A percentile compares a stretch with the other conserved stretches of the same genome.
phyloP scores from a whole-genome alignment of 2,797 vertebrate genomes.

The Gymnothorax javanicus region DNA sequence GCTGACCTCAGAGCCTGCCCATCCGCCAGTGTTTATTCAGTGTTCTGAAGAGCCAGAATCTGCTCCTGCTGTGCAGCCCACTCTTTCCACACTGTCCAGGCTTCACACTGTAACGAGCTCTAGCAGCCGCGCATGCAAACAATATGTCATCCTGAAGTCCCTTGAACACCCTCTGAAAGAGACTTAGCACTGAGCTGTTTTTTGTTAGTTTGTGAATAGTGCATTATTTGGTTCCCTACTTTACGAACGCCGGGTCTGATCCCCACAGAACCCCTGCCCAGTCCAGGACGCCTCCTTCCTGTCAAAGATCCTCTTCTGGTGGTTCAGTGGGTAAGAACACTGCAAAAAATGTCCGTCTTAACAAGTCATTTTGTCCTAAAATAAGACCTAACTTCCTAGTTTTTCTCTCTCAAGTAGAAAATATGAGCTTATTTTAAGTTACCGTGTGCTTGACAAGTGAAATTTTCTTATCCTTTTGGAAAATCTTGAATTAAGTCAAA shows the following conservation, averaged over 20 bases:
- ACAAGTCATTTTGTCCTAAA: too few species aligned
- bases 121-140: neutral
- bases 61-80: slow-evolving; percentile 36
- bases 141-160: slow-evolving; percentile 12
- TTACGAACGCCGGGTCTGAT: slow-evolving; percentile 46
- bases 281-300: slow-evolving; percentile 86
- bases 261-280: slow-evolving; percentile 88
- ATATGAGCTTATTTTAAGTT: too few species aligned
- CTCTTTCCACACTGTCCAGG: slow-evolving; percentile 46
- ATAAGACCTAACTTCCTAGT: too few species aligned
- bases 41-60: slow-evolving; percentile 53
- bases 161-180: neutral
- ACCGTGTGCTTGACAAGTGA: too few species aligned
- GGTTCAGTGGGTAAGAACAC: slow-evolving; percentile 87
- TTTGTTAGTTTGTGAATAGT: slow-evolving; percentile 42
- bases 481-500: too few species aligned
- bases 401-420: too few species aligned
- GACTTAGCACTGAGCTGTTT: slow-evolving; percentile 31
- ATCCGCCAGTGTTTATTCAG: slow-evolving; percentile 63
- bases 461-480: too few species aligned
- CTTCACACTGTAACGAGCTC: neutral
- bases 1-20: slow-evolving; percentile 65
- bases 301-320: slow-evolving; percentile 93
- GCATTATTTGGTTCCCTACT: slow-evolving; percentile 30
- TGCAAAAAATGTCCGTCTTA: too few species aligned